Percentiles rank a stretch among this genome's conserved stretches.
These are phyloP conservation scores for Tenebrosternarchus preto DNA, from an alignment of 2,113 vertebrate species.

Conservation along the genomic window DNA sequence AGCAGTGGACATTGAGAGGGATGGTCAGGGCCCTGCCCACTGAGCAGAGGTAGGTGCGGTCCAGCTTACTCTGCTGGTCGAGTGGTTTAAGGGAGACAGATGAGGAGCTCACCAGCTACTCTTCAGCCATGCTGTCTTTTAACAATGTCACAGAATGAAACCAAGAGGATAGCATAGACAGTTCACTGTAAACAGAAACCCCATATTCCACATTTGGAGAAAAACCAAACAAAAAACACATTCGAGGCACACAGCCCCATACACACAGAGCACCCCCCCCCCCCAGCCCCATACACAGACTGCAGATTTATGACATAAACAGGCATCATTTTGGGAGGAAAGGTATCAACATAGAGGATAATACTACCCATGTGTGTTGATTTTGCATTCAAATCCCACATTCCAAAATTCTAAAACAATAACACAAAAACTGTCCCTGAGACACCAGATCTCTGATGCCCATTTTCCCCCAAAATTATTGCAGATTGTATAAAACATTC, in stretches of 20 bases:
- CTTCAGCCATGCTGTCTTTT: not conserved
- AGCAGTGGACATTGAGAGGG: not conserved
- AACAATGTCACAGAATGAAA: not conserved
- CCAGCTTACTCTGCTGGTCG: slow-evolving; percentile 53
- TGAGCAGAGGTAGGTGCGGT: slow-evolving; percentile 61
- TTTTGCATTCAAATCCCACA: not conserved
- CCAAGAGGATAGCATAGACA: too few species aligned
- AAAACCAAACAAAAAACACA: not conserved
- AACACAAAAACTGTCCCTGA: not conserved
- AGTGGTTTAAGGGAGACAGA: slow-evolving; percentile 33
- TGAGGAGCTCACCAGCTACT: not conserved
- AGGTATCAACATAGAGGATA: not conserved
- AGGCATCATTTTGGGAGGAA: not conserved
- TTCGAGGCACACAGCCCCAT: not conserved
- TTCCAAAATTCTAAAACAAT: slow-evolving; percentile 3
- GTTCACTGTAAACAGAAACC: not conserved
- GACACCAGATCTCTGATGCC: not conserved
- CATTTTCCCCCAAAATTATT: slow-evolving; percentile 27
- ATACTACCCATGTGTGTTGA: not conserved
- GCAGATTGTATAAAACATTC: slow-evolving; percentile 15
- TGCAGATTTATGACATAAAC: not conserved
- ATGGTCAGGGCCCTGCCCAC: not conserved
- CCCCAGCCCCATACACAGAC: not conserved
- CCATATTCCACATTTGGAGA: too few species aligned
- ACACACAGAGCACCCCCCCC: not conserved